These are phyloP conservation scores for Cladopsammia gracilis DNA, from an alignment of 64 coral and sea anemone genomes.

Conservation along the genomic window DNA sequence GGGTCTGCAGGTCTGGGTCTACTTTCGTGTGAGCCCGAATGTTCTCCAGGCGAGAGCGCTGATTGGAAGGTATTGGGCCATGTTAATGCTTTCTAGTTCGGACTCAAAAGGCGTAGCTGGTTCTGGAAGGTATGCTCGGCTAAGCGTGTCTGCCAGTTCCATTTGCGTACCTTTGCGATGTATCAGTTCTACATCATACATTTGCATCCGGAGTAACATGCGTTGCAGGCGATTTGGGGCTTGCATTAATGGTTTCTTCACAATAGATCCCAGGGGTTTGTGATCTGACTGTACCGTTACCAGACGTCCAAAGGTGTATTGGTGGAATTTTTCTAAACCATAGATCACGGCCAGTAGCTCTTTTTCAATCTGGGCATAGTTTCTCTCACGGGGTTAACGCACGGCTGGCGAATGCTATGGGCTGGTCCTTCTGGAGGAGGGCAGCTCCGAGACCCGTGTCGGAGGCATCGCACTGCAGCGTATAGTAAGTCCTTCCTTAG, in stretches of 20 bases:
- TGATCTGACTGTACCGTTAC: constrained; percentile 24
- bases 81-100: no score
- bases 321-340: constrained; percentile 41
- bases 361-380: constrained; percentile 37
- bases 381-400: background rate
- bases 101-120: background rate
- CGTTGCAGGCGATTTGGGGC: background rate
- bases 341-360: constrained; percentile 12
- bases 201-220: constrained; percentile 15
- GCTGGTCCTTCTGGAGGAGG: background rate
- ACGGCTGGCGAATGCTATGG: constrained; percentile 1
- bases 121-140: background rate
- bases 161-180: background rate
- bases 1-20: constrained; percentile 42
- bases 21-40: background rate
- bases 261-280: background rate
- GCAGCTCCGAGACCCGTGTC: constrained; percentile 30
- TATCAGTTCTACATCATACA: background rate
- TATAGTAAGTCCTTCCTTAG: background rate
- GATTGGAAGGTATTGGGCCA: no score
- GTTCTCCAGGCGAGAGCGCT: no score
- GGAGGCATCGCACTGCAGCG: constrained; percentile 48
- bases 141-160: constrained; percentile 2
- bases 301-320: background rate
- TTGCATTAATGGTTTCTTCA: constrained; percentile 3